phyloP scores from a whole-genome alignment of 2,888 invertebrate genomes.

The Cataglyphis livida region DNA sequence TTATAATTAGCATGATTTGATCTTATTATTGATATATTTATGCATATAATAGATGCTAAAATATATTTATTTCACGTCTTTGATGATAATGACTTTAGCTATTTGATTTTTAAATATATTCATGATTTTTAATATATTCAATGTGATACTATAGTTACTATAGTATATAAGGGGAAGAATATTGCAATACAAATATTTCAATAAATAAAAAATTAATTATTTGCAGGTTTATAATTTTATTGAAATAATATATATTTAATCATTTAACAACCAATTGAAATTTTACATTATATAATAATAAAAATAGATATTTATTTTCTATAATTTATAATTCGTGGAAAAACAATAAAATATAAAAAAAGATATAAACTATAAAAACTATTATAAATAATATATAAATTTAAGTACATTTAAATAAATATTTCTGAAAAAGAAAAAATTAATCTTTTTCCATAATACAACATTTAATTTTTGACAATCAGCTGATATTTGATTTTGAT shows the following conservation, averaged over 20 bases:
- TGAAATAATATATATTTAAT: not conserved
- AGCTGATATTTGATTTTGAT: not conserved
- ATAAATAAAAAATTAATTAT: not conserved
- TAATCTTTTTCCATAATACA: not conserved
- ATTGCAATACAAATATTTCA: not conserved
- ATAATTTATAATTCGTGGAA: not conserved
- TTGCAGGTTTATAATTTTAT: not conserved
- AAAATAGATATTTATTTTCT: not conserved
- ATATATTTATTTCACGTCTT: not conserved
- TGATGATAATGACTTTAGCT: not conserved
- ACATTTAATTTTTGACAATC: not conserved
- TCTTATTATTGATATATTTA: not conserved
- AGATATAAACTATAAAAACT: not conserved
- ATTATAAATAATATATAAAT: not conserved
- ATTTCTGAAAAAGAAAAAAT: not conserved
- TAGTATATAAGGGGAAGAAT: not conserved
- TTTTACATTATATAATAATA: conserved; percentile 1
- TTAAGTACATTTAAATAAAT: not conserved
- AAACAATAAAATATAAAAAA: not conserved
- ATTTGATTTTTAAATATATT: not conserved
- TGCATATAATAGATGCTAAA: conserved; percentile 12
- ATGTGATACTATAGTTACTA: not conserved
- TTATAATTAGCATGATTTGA: not conserved
- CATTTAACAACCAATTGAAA: not conserved
- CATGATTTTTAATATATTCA: not conserved